Percentiles rank a stretch among this genome's conserved stretches.
These are phyloP conservation scores for Zoanthus sociatus DNA, from an alignment of 92 coral and sea anemone species.

Conservation along the genomic window DNA sequence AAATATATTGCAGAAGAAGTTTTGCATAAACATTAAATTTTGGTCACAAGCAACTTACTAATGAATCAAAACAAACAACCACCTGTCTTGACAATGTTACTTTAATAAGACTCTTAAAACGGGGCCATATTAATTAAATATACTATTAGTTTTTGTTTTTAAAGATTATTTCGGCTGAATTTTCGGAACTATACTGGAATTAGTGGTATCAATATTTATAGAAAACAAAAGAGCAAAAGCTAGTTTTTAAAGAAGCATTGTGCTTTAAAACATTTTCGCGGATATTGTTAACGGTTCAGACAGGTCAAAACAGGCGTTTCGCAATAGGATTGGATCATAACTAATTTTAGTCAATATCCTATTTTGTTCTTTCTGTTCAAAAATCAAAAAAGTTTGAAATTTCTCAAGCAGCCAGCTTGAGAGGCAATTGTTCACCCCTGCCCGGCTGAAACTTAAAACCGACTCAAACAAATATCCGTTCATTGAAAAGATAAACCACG, in stretches of 20 bases:
- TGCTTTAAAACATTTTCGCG: too few species aligned
- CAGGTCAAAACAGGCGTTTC: not conserved
- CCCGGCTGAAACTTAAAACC: too few species aligned
- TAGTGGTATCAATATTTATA: not conserved
- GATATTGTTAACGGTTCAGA: too few species aligned
- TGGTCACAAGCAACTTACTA: conserved; percentile 3
- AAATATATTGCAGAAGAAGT: not conserved
- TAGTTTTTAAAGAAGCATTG: not conserved
- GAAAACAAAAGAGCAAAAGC: not conserved
- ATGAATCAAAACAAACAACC: conserved; percentile 34
- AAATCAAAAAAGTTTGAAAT: too few species aligned
- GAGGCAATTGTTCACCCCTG: too few species aligned
- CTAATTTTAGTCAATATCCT: not conserved
- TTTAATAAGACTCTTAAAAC: not conserved
- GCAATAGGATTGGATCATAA: not conserved
- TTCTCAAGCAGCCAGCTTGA: too few species aligned
- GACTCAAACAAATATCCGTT: too few species aligned
- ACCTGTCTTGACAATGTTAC: not conserved
- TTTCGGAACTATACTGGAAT: not conserved
- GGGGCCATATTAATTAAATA: not conserved
- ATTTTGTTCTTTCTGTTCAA: too few species aligned
- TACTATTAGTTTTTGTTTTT: not conserved
- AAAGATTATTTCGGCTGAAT: not conserved
- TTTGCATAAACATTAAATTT: not conserved
- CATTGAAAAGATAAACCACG: too few species aligned